Percentiles rank a stretch among this genome's conserved stretches.
phyloP scores from a whole-genome alignment of 2,888 invertebrate species.

The Melinopterus prodromus region DNA sequence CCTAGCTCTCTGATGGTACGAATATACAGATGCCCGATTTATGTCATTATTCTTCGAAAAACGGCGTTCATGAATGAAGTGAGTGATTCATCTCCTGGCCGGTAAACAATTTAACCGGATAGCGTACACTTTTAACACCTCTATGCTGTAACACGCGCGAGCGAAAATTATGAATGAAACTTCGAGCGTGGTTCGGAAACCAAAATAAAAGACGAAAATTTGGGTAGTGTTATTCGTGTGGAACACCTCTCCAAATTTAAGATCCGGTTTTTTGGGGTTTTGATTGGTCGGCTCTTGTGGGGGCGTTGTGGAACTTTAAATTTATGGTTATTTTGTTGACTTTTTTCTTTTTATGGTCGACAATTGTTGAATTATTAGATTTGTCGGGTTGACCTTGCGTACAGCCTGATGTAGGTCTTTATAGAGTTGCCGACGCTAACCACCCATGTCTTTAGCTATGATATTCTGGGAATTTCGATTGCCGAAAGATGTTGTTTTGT shows the following conservation, averaged over 20 bases:
- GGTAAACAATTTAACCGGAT: not conserved
- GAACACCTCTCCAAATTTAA: not conserved
- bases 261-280: not conserved
- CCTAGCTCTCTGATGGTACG: not conserved
- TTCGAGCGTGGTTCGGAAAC: not conserved
- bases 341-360: not conserved
- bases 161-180: slow-evolving; percentile 27
- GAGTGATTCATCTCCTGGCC: not conserved
- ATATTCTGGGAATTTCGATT: not conserved
- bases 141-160: slow-evolving; percentile 10
- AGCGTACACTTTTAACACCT: slow-evolving; percentile 15
- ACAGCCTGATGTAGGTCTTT: not conserved
- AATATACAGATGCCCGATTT: not conserved
- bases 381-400: not conserved
- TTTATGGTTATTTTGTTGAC: not conserved
- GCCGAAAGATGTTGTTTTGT: not conserved
- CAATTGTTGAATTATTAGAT: not conserved
- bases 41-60: slow-evolving; percentile 4
- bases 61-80: not conserved
- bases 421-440: not conserved
- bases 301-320: not conserved
- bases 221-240: not conserved
- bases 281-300: not conserved
- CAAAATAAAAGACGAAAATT: not conserved
- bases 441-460: not conserved